phyloP scores from a whole-genome alignment of 2,888 invertebrate species.

The Unio pictorum region DNA sequence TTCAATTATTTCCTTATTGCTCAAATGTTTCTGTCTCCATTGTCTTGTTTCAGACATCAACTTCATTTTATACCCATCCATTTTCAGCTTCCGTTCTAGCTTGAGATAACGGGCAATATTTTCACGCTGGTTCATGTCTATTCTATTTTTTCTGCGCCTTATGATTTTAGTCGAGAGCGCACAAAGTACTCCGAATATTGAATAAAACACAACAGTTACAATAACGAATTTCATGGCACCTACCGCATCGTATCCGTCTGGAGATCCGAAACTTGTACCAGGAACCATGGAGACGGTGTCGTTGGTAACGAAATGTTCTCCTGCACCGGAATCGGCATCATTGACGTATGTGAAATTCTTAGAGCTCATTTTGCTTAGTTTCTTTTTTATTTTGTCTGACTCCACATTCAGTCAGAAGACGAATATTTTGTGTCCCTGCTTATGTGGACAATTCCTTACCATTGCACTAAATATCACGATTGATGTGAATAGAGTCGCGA shows the following conservation, averaged over 20 bases:
- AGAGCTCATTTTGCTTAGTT: too few relatives aligned
- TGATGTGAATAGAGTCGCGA: too few relatives aligned
- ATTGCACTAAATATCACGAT: too few relatives aligned
- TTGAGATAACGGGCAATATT: conserved; percentile 10
- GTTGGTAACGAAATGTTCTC: too few relatives aligned
- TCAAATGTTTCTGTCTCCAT: conserved; percentile 1
- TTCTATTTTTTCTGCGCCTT: conserved; percentile 3
- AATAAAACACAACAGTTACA: conserved; percentile 24
- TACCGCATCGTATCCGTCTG: conserved; percentile 17
- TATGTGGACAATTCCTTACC: too few relatives aligned
- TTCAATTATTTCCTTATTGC: too few relatives aligned
- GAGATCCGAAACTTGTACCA: not conserved
- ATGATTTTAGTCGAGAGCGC: conserved; percentile 23
- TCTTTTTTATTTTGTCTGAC: too few relatives aligned
- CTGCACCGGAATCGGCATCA: too few relatives aligned
- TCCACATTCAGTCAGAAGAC: too few relatives aligned
- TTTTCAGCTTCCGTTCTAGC: conserved; percentile 6
- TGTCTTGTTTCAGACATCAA: conserved; percentile 8
- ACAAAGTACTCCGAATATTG: conserved; percentile 27
- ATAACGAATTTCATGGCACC: conserved; percentile 35
- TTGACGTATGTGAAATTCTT: too few relatives aligned
- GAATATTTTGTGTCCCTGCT: too few relatives aligned
- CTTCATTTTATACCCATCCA: conserved; percentile 6
- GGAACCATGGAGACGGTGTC: too few relatives aligned
- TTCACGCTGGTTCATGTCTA: conserved; percentile 2